Conservation (phyloP, 2,113 vertebrate genomes). For the Rousettus leschenaultii region DNA sequence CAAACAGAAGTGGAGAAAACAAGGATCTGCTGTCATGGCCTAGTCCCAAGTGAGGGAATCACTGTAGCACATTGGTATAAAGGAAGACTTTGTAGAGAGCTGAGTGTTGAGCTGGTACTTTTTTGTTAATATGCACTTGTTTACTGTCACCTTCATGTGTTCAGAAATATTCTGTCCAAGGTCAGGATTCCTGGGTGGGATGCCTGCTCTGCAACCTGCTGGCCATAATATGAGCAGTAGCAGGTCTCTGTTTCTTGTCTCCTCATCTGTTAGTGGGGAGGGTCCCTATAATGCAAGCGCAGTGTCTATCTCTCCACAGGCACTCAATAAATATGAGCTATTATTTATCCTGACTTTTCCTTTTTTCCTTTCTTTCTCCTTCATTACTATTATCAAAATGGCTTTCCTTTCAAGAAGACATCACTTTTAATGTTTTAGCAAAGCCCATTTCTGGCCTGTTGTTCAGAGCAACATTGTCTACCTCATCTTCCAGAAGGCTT, state of each 20-base stretch:
- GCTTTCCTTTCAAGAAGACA: not conserved
- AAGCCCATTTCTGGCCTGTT: not conserved
- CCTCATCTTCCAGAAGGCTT: too few species aligned
- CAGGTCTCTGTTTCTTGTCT: too few species aligned
- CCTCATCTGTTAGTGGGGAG: not conserved
- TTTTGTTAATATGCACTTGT: not conserved
- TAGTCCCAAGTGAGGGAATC: not conserved
- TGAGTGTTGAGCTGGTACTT: not conserved
- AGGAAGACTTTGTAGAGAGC: not conserved
- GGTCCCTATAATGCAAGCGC: not conserved
- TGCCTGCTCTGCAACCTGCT: not conserved
- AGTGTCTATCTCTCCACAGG: rapidly evolving
- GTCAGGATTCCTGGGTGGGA: not conserved
- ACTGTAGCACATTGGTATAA: rapidly evolving
- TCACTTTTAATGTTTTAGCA: not conserved
- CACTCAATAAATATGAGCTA: not conserved
- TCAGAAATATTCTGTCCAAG: not conserved
- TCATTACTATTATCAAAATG: not conserved
- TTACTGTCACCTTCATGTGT: not conserved
- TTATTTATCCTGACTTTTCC: too few species aligned
- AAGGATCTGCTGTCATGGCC: not conserved
- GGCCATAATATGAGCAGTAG: not conserved
- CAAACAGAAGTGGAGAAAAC: too few species aligned
- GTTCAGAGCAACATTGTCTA: not conserved
- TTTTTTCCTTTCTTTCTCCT: not conserved